These are phyloP conservation scores for Automeris io DNA, from an alignment of 2,888 invertebrate species.

Conservation along the genomic window DNA sequence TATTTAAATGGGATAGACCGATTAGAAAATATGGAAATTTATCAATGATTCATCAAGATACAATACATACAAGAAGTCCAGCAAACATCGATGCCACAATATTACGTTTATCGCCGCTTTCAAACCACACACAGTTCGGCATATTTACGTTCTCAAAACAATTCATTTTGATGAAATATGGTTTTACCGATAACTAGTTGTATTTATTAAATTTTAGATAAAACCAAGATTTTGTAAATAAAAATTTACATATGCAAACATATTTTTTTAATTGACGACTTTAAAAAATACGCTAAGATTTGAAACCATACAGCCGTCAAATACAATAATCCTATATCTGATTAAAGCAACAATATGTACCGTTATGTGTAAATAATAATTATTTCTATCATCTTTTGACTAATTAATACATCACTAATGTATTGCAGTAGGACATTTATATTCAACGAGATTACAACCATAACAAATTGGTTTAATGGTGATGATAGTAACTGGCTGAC, in stretches of 20 bases:
- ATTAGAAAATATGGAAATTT: slow-evolving; percentile 10
- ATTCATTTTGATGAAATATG: slow-evolving; percentile 57
- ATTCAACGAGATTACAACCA: too few relatives aligned
- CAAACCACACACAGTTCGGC: slow-evolving; percentile 89
- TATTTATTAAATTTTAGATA: background rate
- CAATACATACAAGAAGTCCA: slow-evolving; percentile 87
- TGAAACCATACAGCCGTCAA: too few relatives aligned
- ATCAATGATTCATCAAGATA: slow-evolving; percentile 45
- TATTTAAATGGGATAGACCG: background rate
- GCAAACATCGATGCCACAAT: slow-evolving; percentile 89
- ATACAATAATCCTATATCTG: too few relatives aligned
- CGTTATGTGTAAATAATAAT: too few relatives aligned
- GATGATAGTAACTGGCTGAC: too few relatives aligned
- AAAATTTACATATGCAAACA: slow-evolving; percentile 4
- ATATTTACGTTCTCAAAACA: slow-evolving; percentile 86
- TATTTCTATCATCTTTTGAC: too few relatives aligned
- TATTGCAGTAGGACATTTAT: too few relatives aligned
- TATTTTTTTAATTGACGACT: background rate
- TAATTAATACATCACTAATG: too few relatives aligned
- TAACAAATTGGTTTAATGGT: too few relatives aligned
- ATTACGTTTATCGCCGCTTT: slow-evolving; percentile 91
- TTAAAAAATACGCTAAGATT: background rate
- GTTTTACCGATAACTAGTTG: too few relatives aligned
- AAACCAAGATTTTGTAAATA: slow-evolving; percentile 6
- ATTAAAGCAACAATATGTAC: too few relatives aligned